Conservation (phyloP, 2,113 vertebrate genomes). For the Sander vitreus region DNA sequence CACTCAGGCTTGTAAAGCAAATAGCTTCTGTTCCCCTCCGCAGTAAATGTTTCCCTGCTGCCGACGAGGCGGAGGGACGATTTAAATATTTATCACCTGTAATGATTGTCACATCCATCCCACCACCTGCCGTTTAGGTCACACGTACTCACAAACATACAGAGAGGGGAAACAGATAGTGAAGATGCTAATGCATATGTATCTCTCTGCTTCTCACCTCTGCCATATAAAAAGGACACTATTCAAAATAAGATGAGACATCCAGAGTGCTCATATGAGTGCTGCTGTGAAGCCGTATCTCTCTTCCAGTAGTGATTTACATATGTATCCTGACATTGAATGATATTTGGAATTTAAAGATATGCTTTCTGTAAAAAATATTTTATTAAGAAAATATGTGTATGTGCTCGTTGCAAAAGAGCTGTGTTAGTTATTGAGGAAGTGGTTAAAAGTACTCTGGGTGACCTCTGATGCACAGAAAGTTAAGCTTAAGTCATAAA, state of each 20-base stretch:
- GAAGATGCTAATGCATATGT: slow-evolving; percentile 39
- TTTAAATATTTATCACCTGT: slow-evolving; percentile 73
- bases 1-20: slow-evolving; percentile 63
- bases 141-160: slow-evolving; percentile 12
- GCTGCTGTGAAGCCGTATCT: neutral
- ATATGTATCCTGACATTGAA: neutral
- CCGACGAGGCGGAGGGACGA: slow-evolving; percentile 18
- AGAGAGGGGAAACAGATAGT: neutral
- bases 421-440: too few species aligned
- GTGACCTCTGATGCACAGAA: too few species aligned
- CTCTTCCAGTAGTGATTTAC: slow-evolving; percentile 18
- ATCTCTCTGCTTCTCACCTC: slow-evolving; percentile 24
- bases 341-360: neutral
- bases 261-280: neutral
- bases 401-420: too few species aligned
- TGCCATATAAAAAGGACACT: neutral
- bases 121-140: slow-evolving; percentile 46
- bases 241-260: slow-evolving; percentile 12
- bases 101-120: slow-evolving; percentile 45
- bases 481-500: too few species aligned
- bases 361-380: neutral
- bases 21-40: slow-evolving; percentile 45
- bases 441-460: too few species aligned
- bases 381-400: too few species aligned
- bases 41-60: slow-evolving; percentile 59